Evolutionary conservation across 2,888 invertebrate species (phyloP).

Genomic region (Tetheella fluctuosa): DNA sequence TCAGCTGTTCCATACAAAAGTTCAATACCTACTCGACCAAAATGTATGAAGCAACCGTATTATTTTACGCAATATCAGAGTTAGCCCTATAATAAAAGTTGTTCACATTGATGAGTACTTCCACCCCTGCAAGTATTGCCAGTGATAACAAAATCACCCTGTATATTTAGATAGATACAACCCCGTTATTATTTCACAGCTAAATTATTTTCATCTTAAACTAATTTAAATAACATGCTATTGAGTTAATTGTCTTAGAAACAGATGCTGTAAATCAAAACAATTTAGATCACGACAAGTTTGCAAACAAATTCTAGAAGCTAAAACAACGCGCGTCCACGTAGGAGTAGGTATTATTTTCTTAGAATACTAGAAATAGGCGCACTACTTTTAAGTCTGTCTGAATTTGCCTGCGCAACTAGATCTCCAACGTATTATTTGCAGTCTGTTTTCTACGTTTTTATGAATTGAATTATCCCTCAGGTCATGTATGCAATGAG

Average conservation of each 20-base stretch:
- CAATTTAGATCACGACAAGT: slow-evolving; percentile 34
- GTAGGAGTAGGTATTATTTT: slow-evolving; percentile 33
- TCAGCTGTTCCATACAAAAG: no score
- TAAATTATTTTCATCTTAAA: neutral
- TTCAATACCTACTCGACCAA: no score
- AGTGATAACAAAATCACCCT: no score
- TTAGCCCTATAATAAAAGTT: no score
- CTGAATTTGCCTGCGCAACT: slow-evolving; percentile 22
- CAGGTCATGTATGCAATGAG: no score
- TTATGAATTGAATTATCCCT: slow-evolving; percentile 5
- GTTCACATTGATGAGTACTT: no score
- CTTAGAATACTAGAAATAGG: slow-evolving; percentile 61
- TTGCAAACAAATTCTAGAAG: slow-evolving; percentile 36
- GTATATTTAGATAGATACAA: neutral
- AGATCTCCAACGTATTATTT: slow-evolving; percentile 1
- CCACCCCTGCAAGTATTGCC: no score
- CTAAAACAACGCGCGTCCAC: slow-evolving; percentile 6
- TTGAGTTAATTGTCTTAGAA: slow-evolving; percentile 14
- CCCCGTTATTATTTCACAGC: neutral
- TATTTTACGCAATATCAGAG: no score
- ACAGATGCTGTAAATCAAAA: slow-evolving; percentile 36
- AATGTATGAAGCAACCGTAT: no score
- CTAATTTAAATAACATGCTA: slow-evolving; percentile 8
- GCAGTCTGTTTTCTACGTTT: slow-evolving; percentile 12
- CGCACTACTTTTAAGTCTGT: slow-evolving; percentile 52